These are phyloP conservation scores for Limonius californicus DNA, from an alignment of 1,140 invertebrate genomes.

Conservation along the genomic window DNA sequence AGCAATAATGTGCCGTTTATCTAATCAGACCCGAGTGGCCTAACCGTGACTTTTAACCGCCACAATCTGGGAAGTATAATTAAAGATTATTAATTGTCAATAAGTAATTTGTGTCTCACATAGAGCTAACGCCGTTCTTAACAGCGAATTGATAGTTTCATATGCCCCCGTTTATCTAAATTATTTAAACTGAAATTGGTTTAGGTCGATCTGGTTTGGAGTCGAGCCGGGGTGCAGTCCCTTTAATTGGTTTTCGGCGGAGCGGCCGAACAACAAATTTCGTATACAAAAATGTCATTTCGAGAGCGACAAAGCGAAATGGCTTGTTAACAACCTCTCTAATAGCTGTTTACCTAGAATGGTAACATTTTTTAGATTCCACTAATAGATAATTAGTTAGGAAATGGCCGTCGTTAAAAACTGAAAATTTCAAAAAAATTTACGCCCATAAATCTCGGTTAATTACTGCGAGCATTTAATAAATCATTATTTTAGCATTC, in stretches of 20 bases:
- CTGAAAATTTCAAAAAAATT: background rate
- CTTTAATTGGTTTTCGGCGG: constrained; percentile 1
- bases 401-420: constrained; percentile 1
- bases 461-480: constrained; percentile 5
- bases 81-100: background rate
- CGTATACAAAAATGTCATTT: constrained; percentile 6
- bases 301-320: constrained; percentile 9
- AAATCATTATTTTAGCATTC: constrained; percentile 12
- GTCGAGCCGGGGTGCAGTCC: background rate
- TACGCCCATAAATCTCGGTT: constrained; percentile 1
- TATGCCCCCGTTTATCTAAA: background rate
- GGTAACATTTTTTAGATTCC: constrained; percentile 10
- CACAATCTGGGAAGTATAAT: background rate
- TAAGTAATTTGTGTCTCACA: background rate
- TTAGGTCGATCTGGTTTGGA: background rate
- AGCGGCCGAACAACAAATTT: background rate
- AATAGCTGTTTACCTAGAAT: constrained; percentile 11
- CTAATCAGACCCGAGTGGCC: background rate
- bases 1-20: background rate
- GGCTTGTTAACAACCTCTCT: constrained; percentile 4
- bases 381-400: constrained; percentile 1
- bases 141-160: background rate
- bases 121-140: background rate
- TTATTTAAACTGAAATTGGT: background rate
- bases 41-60: background rate